Base-by-base conservation (phyloP, 2,113 vertebrate species). In the Heterochromis multidens region DNA sequence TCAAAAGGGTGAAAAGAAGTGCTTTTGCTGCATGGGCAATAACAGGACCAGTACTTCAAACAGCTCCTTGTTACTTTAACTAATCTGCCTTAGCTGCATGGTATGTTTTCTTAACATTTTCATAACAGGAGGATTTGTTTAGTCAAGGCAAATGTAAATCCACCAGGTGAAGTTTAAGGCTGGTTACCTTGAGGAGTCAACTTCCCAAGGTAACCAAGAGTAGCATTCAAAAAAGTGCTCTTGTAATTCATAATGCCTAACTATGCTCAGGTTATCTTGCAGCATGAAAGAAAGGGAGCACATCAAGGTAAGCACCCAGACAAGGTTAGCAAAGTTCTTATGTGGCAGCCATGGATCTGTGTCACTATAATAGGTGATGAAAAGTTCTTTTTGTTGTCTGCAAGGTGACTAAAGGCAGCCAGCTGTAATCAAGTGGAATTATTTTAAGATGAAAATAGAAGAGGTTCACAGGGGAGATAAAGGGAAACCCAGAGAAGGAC, bases 111-210 rank as follows among this genome's bases (percentile, higher is more conserved):
- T 70, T 43, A 4, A 61, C 88, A 85, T 93, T 92, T 92, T 92
- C 79, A 80, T 72, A 88, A 91, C 63, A 21, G 77, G 56, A 52
- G 43, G 82, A 61, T 78, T 23, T 92, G 90, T 90, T 90, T 92
- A 67, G 67, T 85, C 81, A 89, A 81, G 82, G 60, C 46, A n/a
- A 14, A 54, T 49, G 67, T n/a, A 80, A 80, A 89, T 65, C 61
- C 33, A 82, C 37, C 43, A 14, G 70, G 14, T 23, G 54, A 31
- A 77, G 16, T 21, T 52, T 13, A 56, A 76, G 52, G 70, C 57
- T 19, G 59, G 57, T 65, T 78, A 16, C 13, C 80, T 76, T 79
- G 56, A 60, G n/a, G 56, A 60, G n/a, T 77, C 33, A 21, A 43
- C 33, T 87, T 86, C 65, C 74, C 43, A n/a, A 49, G 19, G 46